phyloP scores from a whole-genome alignment of 2,113 vertebrate species.

The Myanophis thanlyinensis region DNA sequence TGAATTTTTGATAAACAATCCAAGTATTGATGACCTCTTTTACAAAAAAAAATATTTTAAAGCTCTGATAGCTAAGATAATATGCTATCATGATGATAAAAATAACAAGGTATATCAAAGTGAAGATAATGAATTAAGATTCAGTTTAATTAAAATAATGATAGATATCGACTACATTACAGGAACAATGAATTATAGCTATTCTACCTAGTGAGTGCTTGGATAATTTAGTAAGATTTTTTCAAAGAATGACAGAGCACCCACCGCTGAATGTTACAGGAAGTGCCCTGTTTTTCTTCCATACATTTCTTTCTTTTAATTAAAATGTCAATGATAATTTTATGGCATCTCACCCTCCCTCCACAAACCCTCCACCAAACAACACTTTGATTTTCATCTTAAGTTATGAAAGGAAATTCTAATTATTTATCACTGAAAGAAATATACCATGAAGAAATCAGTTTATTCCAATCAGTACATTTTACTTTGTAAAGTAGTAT shows the following conservation, averaged over 20 bases:
- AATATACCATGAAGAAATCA: conserved; percentile 32
- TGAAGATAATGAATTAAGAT: conserved; percentile 66
- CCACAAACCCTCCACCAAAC: conserved; percentile 2
- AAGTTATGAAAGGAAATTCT: conserved; percentile 49
- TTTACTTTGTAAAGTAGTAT: conserved; percentile 42
- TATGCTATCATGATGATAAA: conserved; percentile 36
- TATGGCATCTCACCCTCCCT: conserved; percentile 25
- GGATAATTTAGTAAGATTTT: conserved; percentile 62
- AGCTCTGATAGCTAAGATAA: conserved; percentile 38
- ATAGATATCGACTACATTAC: conserved; percentile 63
- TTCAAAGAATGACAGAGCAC: conserved; percentile 52
- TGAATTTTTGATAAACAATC: conserved; percentile 33
- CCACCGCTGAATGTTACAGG: conserved; percentile 46
- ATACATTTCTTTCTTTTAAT: conserved; percentile 60
- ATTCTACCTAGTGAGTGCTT: conserved; percentile 55
- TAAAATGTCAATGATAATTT: conserved; percentile 64
- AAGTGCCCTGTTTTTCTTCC: conserved; percentile 58
- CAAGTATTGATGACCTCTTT: conserved; percentile 32
- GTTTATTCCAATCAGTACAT: conserved; percentile 16
- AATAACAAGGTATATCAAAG: conserved; percentile 52
- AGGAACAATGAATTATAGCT: conserved; percentile 61
- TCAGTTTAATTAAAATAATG: conserved; percentile 66
- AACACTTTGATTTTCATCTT: conserved; percentile 48
- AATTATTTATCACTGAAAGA: conserved; percentile 43
- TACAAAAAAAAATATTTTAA: conserved; percentile 40